Percentiles rank a stretch among this genome's conserved stretches.
Evolutionary conservation across 2,113 vertebrate genomes (phyloP).

Genomic region (Alces alces): DNA sequence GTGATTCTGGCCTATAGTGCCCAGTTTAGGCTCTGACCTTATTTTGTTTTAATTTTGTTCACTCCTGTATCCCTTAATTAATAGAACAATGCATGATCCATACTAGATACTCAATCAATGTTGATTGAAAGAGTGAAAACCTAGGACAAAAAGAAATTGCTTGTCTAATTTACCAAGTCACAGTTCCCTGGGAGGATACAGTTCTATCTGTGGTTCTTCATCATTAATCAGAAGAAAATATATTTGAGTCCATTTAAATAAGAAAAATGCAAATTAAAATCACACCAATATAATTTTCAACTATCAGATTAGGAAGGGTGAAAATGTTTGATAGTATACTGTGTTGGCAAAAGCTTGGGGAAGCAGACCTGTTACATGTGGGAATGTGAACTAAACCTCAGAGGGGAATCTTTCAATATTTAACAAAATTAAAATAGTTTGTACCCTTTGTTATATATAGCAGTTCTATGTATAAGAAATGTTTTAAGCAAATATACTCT

Average conservation of each 20-base stretch:
- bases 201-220: background rate
- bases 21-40: background rate
- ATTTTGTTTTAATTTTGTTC: background rate
- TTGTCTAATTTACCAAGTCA: background rate
- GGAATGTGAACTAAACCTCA: background rate
- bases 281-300: background rate
- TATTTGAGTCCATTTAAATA: background rate
- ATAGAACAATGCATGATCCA: background rate
- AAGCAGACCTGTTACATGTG: background rate
- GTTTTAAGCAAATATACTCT: background rate
- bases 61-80: background rate
- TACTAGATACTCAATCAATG: background rate
- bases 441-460: background rate
- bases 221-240: constrained; percentile 26
- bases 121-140: background rate
- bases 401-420: background rate
- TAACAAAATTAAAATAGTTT: background rate
- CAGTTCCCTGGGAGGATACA: background rate
- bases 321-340: background rate
- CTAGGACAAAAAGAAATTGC: background rate
- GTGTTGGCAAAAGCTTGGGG: background rate
- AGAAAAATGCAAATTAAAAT: constrained; percentile 33
- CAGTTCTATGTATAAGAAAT: background rate
- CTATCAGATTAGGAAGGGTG: background rate
- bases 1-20: background rate